phyloP scores from a whole-genome alignment of 1,140 invertebrate genomes.

The Drosophila azteca region DNA sequence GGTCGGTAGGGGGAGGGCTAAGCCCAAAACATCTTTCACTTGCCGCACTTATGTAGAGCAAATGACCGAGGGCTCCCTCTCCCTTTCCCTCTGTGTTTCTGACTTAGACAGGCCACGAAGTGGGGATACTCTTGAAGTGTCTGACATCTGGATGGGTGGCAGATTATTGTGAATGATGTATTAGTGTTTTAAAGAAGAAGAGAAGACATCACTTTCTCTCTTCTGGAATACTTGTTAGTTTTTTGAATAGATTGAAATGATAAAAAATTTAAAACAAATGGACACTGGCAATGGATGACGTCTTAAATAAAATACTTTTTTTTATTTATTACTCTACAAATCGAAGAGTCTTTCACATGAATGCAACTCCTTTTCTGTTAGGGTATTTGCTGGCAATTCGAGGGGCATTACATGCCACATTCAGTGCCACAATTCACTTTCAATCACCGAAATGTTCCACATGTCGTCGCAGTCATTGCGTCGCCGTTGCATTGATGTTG shows the following conservation, averaged over 20 bases:
- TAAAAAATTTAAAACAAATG: too few relatives aligned
- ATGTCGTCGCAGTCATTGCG: constrained; percentile 24
- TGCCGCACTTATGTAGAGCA: constrained; percentile 57
- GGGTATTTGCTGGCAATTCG: constrained; percentile 6
- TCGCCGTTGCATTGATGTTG: constrained; percentile 11
- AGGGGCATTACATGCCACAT: constrained; percentile 19
- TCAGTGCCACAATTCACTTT: constrained; percentile 71
- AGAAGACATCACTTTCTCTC: neutral
- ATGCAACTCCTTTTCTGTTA: neutral
- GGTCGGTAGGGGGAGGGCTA: neutral
- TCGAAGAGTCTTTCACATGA: too few relatives aligned
- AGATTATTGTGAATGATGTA: too few relatives aligned
- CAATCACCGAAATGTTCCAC: constrained; percentile 47
- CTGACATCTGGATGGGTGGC: too few relatives aligned
- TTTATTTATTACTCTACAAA: neutral
- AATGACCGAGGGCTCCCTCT: constrained; percentile 31
- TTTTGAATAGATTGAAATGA: too few relatives aligned
- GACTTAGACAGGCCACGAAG: too few relatives aligned
- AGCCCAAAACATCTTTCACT: constrained; percentile 64
- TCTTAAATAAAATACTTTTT: too few relatives aligned
- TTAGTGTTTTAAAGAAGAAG: neutral
- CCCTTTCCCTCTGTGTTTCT: too few relatives aligned
- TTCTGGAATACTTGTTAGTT: too few relatives aligned
- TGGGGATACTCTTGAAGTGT: too few relatives aligned
- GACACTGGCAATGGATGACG: too few relatives aligned